Percentiles rank a stretch among this genome's conserved stretches.
Conservation (phyloP, 2,888 invertebrate species). For the Brachyopa scutellaris region DNA sequence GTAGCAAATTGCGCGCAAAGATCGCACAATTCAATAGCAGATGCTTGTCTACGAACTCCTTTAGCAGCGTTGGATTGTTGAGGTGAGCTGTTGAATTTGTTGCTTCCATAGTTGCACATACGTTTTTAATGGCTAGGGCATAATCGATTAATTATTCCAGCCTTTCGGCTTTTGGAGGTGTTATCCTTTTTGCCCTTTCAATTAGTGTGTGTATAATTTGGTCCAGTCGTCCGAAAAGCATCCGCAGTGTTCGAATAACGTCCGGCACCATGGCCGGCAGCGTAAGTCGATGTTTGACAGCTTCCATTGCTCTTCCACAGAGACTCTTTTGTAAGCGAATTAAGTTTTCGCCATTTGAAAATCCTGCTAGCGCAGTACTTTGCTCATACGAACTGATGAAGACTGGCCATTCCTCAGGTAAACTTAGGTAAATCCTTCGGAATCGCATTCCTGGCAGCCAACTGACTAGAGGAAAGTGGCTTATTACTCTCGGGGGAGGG, state of each 20-base stretch:
- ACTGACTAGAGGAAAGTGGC: no score
- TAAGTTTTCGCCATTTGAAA: slow-evolving; percentile 13
- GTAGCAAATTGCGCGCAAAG: no score
- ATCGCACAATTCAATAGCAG: no score
- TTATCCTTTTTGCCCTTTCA: not conserved
- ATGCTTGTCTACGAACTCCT: not conserved
- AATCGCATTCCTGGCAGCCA: slow-evolving; percentile 8
- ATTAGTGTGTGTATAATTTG: not conserved
- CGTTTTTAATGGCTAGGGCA: no score
- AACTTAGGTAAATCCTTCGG: slow-evolving; percentile 1
- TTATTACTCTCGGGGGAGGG: no score
- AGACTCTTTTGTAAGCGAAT: slow-evolving; percentile 1
- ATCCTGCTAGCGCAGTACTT: slow-evolving; percentile 9
- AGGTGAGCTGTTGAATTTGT: no score
- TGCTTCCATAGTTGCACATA: no score
- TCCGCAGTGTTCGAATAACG: slow-evolving; percentile 15
- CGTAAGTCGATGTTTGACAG: slow-evolving; percentile 23
- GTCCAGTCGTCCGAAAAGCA: slow-evolving; percentile 8
- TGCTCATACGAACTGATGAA: slow-evolving; percentile 28
- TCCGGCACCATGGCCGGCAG: slow-evolving; percentile 15
- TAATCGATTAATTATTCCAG: slow-evolving; percentile 23
- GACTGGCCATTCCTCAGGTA: slow-evolving; percentile 14
- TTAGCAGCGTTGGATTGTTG: no score
- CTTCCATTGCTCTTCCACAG: slow-evolving; percentile 1
- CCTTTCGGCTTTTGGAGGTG: not conserved